These are phyloP conservation scores for Cromileptes altivelis DNA, from an alignment of 2,113 vertebrate species.

Conservation along the genomic window DNA sequence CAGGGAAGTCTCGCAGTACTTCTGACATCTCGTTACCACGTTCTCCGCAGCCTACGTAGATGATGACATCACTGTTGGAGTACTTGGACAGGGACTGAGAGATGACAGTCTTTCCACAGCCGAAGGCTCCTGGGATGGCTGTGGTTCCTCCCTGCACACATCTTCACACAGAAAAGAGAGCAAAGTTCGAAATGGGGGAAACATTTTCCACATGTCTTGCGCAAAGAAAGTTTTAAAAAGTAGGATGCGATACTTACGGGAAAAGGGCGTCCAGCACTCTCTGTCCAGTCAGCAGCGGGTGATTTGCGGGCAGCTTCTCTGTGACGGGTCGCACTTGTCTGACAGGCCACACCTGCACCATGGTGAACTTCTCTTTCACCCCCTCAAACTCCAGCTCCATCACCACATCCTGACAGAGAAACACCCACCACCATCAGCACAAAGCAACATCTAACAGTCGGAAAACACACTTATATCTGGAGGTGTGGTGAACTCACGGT, in stretches of 20 bases:
- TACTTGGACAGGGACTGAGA: conserved; percentile 98
- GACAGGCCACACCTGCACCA: conserved; percentile 98
- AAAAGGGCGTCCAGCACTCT: conserved; percentile 97
- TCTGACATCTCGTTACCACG: conserved; percentile 99
- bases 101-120: conserved; percentile 98
- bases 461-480: not conserved
- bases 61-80: conserved; percentile 98
- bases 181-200: not conserved
- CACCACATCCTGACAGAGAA: conserved; percentile 91
- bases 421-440: not conserved
- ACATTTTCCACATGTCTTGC: not conserved
- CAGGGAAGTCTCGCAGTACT: conserved; percentile 97
- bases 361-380: conserved; percentile 95
- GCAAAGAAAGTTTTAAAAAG: not conserved
- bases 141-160: conserved; percentile 99
- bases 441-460: not conserved
- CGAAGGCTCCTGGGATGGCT: conserved; percentile 97
- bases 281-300: conserved; percentile 95
- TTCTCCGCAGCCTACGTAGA: conserved; percentile 98
- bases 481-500: conserved; percentile 85
- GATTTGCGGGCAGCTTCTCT: conserved; percentile 96
- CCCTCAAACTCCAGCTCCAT: conserved; percentile 98
- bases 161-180: conserved; percentile 71
- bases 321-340: conserved; percentile 96
- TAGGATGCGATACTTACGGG: conserved; percentile 87